These are phyloP conservation scores for Champsocephalus esox DNA, from an alignment of 2,797 vertebrate species.

Conservation along the genomic window DNA sequence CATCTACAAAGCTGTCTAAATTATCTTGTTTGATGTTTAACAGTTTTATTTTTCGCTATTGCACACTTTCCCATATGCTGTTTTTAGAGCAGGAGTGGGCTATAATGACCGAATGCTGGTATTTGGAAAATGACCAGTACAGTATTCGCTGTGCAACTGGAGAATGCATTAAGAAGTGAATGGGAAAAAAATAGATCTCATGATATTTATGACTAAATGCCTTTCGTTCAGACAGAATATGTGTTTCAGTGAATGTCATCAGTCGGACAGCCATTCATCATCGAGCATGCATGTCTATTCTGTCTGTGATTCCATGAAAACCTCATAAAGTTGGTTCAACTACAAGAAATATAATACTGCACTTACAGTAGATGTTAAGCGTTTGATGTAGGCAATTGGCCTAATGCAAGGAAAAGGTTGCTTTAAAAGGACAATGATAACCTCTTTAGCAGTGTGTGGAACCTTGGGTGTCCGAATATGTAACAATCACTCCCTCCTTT, in stretches of 20 bases:
- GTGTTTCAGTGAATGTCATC: constrained; percentile 26
- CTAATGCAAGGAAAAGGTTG: background rate
- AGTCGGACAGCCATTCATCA: constrained; percentile 47
- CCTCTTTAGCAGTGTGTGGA: no score
- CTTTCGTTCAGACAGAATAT: constrained; percentile 27
- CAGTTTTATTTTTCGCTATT: background rate
- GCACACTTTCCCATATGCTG: constrained; percentile 33
- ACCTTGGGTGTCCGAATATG: no score
- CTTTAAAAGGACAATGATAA: background rate
- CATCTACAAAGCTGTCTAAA: constrained; percentile 1
- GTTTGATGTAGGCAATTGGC: background rate
- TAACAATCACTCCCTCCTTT: no score
- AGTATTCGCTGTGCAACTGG: constrained; percentile 1
- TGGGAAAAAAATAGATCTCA: constrained; percentile 42
- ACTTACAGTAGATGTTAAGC: background rate
- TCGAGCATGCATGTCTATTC: constrained; percentile 13
- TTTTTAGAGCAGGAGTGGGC: background rate
- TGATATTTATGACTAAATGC: constrained; percentile 34
- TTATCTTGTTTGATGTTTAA: constrained; percentile 13
- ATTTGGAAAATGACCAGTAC: constrained; percentile 34
- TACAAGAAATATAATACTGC: constrained; percentile 17
- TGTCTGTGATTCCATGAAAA: constrained; percentile 39
- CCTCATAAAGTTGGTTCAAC: constrained; percentile 11
- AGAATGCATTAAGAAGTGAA: constrained; percentile 34
- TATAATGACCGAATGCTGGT: constrained; percentile 32